Percentiles rank a stretch among this genome's conserved stretches.
phyloP scores from a whole-genome alignment of 2,113 vertebrate species.

The Gymnorhina tibicen region DNA sequence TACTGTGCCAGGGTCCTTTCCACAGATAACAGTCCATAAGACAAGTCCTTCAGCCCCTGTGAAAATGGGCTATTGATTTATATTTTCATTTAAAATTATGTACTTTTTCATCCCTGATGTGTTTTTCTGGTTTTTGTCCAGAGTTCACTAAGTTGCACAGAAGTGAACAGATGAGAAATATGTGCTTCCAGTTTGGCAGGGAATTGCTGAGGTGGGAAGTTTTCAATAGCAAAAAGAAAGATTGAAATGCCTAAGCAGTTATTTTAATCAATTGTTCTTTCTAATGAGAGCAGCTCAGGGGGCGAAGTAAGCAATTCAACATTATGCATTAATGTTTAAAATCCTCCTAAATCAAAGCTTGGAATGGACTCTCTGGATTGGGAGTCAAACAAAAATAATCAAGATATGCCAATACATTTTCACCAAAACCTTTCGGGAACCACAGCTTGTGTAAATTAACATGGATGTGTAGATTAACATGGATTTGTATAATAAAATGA shows the following conservation, averaged over 20 bases:
- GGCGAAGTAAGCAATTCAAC: background rate
- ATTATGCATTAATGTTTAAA: background rate
- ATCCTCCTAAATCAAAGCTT: background rate
- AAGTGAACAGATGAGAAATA: background rate
- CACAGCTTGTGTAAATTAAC: background rate
- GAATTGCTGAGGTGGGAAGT: background rate
- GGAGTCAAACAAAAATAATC: background rate
- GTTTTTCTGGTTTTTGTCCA: background rate
- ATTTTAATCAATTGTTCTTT: conserved; percentile 7
- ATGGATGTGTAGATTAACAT: background rate
- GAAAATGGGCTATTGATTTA: conserved; percentile 29
- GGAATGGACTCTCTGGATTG: background rate
- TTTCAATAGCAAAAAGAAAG: background rate
- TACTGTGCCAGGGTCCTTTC: background rate
- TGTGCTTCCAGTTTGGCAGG: background rate
- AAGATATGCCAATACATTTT: background rate
- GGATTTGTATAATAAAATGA: background rate
- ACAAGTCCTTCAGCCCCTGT: background rate
- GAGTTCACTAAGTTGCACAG: background rate
- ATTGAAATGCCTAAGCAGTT: background rate
- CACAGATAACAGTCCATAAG: background rate
- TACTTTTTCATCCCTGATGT: background rate
- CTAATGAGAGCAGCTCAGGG: background rate
- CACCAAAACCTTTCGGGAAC: background rate
- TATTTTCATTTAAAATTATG: background rate